Base-by-base conservation (phyloP, 2,888 invertebrate species). In the Theodoxus fluviatilis region DNA sequence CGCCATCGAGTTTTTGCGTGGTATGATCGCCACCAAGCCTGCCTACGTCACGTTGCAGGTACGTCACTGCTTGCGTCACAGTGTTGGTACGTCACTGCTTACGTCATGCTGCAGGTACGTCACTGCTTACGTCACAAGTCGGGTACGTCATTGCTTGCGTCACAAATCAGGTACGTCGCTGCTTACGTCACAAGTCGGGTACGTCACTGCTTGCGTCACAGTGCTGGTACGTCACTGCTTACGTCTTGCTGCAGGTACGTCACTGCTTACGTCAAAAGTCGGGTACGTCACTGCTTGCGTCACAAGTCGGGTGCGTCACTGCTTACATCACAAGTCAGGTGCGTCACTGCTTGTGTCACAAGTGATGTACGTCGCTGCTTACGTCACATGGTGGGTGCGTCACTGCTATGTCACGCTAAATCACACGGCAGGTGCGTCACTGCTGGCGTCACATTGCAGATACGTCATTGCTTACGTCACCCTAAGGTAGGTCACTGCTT, bases 21-120 rank as follows among this genome's bases (percentile, higher is more conserved):
- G 82, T 25, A 85, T 86, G 83, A 75, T 87, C 6, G 79, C 85
- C 0, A 82, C 83, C 57, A 79, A 80, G 47, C 82, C 80, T 15
- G 81, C 83, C 7, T 87, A 83, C 68, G 85, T 85, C 0, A 71
- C 78, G 18, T 72, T 86, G 15, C 78, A 85, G 81, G 85, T 85
- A 73, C 33, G 61, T 67, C 3, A 2, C 38, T 22, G 7, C 38
- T 28, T 33, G 28, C 37, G 9, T 49, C 33, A 43, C 43, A 43
- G 9, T 9, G 43, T 15, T 43, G 43, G 12, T 12, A 9, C 43
- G 43, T 43, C 15, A 43, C 80, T 15, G 81, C 83, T 6, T 87
- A 83, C 68, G 85, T 85, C 0, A 71, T 78, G 18, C 72, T 86
- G 15, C 78, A 85, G 81, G 85, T 85, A 73, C 33, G 61, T 67